phyloP scores from a whole-genome alignment of 2,888 invertebrate genomes.

The Cyaniris semiargus region DNA sequence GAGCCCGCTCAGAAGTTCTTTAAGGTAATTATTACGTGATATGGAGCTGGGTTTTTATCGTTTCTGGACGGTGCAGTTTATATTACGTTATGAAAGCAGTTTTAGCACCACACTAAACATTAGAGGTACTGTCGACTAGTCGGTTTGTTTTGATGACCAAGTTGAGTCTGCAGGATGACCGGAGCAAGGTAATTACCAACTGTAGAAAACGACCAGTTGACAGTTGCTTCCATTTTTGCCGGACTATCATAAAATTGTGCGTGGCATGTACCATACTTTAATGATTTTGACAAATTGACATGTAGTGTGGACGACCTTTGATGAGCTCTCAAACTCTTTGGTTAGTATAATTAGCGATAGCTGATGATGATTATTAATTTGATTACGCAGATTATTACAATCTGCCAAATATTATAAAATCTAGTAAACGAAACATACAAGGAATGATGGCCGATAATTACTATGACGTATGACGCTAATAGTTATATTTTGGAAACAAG shows the following conservation, averaged over 20 bases:
- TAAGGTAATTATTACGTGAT: slow-evolving; percentile 4
- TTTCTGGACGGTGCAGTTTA: not conserved
- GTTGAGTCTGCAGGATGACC: too few relatives aligned
- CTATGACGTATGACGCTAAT: not conserved
- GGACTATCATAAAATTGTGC: too few relatives aligned
- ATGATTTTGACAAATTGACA: too few relatives aligned
- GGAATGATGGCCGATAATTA: not conserved
- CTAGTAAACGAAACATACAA: not conserved
- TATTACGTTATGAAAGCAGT: not conserved
- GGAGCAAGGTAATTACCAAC: too few relatives aligned
- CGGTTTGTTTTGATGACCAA: too few relatives aligned
- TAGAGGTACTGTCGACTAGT: too few relatives aligned
- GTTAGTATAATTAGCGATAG: not conserved
- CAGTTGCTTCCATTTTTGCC: too few relatives aligned
- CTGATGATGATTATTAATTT: not conserved
- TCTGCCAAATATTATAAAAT: not conserved
- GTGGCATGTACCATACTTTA: too few relatives aligned
- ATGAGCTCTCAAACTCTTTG: too few relatives aligned
- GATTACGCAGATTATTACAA: not conserved
- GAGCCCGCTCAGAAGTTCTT: slow-evolving; percentile 13
- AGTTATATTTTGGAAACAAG: not conserved
- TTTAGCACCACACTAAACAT: not conserved
- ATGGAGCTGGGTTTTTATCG: slow-evolving; percentile 13
- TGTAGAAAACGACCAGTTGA: too few relatives aligned
- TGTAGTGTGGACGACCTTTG: too few relatives aligned